Conservation (phyloP, 2,113 vertebrate species). For the Conger conger region DNA sequence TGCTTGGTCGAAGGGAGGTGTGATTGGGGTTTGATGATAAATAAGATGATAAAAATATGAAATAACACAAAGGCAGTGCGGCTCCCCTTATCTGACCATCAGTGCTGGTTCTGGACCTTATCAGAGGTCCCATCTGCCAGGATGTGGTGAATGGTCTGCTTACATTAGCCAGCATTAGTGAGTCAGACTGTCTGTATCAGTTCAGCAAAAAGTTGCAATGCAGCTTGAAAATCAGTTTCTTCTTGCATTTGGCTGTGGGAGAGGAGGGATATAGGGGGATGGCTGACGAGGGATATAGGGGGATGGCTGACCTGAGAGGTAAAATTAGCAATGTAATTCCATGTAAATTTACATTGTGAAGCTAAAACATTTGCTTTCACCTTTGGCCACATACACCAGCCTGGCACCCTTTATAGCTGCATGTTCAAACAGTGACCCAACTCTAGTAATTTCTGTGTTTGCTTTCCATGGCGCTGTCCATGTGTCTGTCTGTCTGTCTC, state of each 20-base stretch:
- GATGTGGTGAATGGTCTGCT: background rate
- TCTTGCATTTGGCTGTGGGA: conserved; percentile 11
- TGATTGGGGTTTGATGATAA: conserved; percentile 19
- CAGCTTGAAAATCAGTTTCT: conserved; percentile 20
- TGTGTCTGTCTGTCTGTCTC: conserved; percentile 25
- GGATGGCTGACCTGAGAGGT: conserved; percentile 28
- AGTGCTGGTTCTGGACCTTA: conserved; percentile 30
- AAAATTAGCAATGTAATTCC: conserved; percentile 42
- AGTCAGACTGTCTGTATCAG: conserved; percentile 14
- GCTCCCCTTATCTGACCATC: conserved; percentile 42
- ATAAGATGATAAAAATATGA: conserved; percentile 22
- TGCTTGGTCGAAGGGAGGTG: conserved; percentile 30
- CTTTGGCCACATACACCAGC: background rate
- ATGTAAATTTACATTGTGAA: conserved; percentile 25
- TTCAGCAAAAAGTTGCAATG: conserved; percentile 5
- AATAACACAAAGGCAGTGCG: conserved; percentile 29
- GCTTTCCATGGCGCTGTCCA: conserved; percentile 40
- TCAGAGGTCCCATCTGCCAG: conserved; percentile 35
- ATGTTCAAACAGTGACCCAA: conserved; percentile 47
- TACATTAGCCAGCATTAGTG: conserved; percentile 28
- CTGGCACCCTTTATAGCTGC: conserved; percentile 34
- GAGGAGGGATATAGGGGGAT: conserved; percentile 10
- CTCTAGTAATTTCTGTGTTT: conserved; percentile 51
- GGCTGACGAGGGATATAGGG: conserved; percentile 17
- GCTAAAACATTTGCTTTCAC: conserved; percentile 31